phyloP scores from a whole-genome alignment of 2,888 invertebrate species.

The Mallateleia sp. region DNA sequence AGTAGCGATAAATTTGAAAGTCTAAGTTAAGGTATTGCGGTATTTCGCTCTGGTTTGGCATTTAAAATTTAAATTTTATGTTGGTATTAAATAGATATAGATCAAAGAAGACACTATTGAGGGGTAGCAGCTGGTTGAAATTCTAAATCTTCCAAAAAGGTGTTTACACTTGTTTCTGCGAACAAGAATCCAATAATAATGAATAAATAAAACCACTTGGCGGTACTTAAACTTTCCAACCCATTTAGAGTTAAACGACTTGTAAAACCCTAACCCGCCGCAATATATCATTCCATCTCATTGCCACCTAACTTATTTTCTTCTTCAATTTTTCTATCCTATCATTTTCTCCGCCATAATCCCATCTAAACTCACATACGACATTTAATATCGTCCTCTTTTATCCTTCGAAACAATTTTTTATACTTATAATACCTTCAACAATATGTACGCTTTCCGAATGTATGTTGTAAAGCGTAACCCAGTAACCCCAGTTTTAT shows the following conservation, averaged over 20 bases:
- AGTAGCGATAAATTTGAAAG: too few relatives aligned
- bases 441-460: background rate
- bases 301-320: background rate
- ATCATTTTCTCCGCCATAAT: slow-evolving; percentile 12
- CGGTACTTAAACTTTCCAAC: background rate
- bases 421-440: background rate
- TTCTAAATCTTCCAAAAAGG: too few relatives aligned
- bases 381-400: slow-evolving; percentile 1
- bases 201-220: too few relatives aligned
- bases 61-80: too few relatives aligned
- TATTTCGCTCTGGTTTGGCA: too few relatives aligned
- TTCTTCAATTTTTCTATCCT: slow-evolving; percentile 3
- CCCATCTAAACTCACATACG: slow-evolving; percentile 19
- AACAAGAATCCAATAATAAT: too few relatives aligned
- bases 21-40: too few relatives aligned
- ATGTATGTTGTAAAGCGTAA: background rate
- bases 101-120: too few relatives aligned
- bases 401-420: background rate
- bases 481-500: slow-evolving; percentile 48
- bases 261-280: slow-evolving; percentile 12
- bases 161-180: too few relatives aligned
- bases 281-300: slow-evolving; percentile 27
- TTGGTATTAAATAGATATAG: too few relatives aligned
- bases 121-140: too few relatives aligned
- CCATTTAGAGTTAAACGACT: slow-evolving; percentile 29